These are phyloP conservation scores for Pemphredon lugubris DNA, from an alignment of 2,888 invertebrate genomes.

Conservation along the genomic window DNA sequence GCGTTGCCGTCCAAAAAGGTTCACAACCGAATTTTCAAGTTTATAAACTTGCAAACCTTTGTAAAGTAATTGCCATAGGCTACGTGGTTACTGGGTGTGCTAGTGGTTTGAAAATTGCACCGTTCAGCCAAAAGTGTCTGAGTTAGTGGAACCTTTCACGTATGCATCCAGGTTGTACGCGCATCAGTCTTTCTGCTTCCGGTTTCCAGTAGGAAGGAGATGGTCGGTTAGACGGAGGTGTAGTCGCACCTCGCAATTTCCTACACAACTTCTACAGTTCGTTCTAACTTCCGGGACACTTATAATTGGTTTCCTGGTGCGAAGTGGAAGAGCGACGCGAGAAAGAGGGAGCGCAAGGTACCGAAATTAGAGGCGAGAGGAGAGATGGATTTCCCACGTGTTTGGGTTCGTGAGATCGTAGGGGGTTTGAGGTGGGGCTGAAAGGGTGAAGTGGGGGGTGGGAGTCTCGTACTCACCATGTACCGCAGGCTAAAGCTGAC, in stretches of 20 bases:
- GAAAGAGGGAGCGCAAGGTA: conserved; percentile 4
- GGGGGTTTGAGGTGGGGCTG: no score
- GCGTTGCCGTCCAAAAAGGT: no score
- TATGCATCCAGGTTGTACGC: conserved; percentile 5
- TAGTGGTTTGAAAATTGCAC: conserved; percentile 53
- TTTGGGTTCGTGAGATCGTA: no score
- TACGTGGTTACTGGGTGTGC: conserved; percentile 18
- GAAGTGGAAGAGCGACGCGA: not conserved
- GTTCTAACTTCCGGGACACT: conserved; percentile 74
- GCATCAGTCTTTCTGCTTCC: conserved; percentile 37
- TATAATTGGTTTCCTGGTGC: conserved; percentile 74
- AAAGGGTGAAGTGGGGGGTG: no score
- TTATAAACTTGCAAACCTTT: no score
- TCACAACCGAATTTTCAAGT: no score
- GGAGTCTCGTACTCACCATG: no score
- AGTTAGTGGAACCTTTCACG: conserved; percentile 38
- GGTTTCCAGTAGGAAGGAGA: conserved; percentile 23
- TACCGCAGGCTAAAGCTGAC: no score
- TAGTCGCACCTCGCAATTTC: conserved; percentile 60
- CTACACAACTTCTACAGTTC: conserved; percentile 62
- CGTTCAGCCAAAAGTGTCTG: conserved; percentile 44
- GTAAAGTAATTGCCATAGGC: conserved; percentile 1
- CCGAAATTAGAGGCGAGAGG: conserved; percentile 29
- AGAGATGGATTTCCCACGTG: not conserved
- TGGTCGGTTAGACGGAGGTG: conserved; percentile 24